Base-by-base conservation (phyloP, 2,113 vertebrate species). In the Atractosteus spatula region DNA sequence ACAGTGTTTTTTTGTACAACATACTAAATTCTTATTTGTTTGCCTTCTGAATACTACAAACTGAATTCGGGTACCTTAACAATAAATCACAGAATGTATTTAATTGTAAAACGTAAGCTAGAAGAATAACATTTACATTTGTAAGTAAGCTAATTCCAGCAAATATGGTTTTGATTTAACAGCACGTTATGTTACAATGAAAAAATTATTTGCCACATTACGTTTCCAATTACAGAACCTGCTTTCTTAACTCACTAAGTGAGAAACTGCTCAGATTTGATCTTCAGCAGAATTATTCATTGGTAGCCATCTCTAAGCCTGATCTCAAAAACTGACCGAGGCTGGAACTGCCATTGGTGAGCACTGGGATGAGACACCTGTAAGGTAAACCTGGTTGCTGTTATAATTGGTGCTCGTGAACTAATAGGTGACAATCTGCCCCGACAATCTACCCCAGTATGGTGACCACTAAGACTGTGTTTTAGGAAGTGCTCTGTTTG, bases 101-200 rank as follows among this genome's bases (percentile, higher is more conserved):
- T 69, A 74, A 74, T 74, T 74, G 73, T 42, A 42, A 7, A 2
- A 41, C 61, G 41, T 47, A 63, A 61, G 11, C 74, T 61, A 54
- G 59, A 71, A 71, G 69, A 54, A 51, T 16, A 71, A 51, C 66
- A 55, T 63, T 59, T 55, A 68, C 74, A 65, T 70, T 74, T 69
- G 68, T 61, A 66, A 75, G 70, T 75, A 71, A 75, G 68, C 74
- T 75, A 61, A 66, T 75, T 75, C 66, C 54, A 54, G 68, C 74
- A 71, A 42, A 12, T 43, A 59, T 47, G 55, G 68, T 62, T 66
- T 68, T 70, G 57, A 75, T 54, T 69, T 75, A 75, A 75, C 64
- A 62, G 44, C 69, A 59, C 54, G 29, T 71, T 66, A 69, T 47
- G 63, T 66, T 64, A 65, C 44, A 70, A 47, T 45, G 62, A 61